Conservation (phyloP, 2,113 vertebrate species). For the Cathartes aura region DNA sequence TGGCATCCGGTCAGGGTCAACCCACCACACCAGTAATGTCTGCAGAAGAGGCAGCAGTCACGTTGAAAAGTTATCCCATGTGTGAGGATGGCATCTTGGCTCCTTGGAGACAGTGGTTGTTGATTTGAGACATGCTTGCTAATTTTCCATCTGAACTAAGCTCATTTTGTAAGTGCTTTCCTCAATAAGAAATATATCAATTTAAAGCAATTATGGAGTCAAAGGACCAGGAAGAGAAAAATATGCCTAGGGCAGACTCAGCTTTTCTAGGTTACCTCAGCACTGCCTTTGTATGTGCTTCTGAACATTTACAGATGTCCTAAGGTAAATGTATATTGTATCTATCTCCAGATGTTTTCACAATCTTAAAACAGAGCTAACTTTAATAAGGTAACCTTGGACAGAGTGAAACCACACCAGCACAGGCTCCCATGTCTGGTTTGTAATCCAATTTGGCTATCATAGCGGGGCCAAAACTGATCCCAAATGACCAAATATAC, state of each 20-base stretch:
- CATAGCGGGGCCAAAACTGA: background rate
- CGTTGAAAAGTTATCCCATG: background rate
- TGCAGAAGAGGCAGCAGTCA: background rate
- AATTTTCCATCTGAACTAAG: background rate
- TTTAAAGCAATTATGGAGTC: background rate
- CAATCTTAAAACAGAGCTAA: background rate
- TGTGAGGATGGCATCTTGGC: background rate
- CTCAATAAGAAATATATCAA: background rate
- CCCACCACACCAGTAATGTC: background rate
- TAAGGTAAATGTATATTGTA: background rate
- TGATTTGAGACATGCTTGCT: background rate
- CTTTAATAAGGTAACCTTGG: background rate
- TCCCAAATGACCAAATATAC: background rate
- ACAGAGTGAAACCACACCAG: background rate
- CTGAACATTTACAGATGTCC: background rate
- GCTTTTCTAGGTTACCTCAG: background rate
- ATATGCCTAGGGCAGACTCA: background rate
- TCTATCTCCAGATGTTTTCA: background rate
- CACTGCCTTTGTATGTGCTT: background rate
- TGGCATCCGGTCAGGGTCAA: background rate
- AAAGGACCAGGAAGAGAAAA: background rate
- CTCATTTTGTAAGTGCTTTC: background rate
- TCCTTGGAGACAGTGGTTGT: background rate
- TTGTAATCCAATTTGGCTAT: background rate
- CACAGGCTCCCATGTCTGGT: background rate